These are phyloP conservation scores for Vidua chalybeata DNA, from an alignment of 2,113 vertebrate species.

Conservation along the genomic window DNA sequence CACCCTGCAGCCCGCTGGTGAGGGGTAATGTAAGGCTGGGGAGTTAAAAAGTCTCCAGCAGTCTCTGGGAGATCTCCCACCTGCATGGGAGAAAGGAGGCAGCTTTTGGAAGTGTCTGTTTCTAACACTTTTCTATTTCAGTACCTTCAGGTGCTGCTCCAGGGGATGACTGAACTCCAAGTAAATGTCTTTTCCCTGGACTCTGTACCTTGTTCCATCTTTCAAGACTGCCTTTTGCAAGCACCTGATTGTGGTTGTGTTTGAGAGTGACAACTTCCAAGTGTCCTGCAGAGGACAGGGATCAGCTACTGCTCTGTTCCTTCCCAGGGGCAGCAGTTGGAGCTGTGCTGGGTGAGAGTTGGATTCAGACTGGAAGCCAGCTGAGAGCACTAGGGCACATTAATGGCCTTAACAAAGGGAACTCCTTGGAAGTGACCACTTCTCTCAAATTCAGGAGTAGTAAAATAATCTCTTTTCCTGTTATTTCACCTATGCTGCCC, in stretches of 20 bases:
- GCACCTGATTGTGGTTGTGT: not conserved
- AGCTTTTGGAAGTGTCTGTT: not conserved
- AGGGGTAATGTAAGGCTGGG: not conserved
- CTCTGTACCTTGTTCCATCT: not conserved
- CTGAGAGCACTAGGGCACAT: not conserved
- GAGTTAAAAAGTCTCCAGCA: not conserved
- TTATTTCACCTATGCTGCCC: not conserved
- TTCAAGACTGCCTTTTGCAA: not conserved
- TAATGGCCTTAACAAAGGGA: not conserved
- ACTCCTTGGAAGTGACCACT: not conserved
- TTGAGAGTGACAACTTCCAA: not conserved
- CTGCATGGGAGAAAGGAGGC: not conserved
- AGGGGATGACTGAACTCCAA: not conserved
- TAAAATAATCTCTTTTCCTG: conserved; percentile 18
- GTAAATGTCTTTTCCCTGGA: not conserved
- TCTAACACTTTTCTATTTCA: not conserved
- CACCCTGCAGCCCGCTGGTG: not conserved
- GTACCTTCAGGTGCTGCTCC: not conserved
- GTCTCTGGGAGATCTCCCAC: not conserved
- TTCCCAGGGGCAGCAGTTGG: not conserved
- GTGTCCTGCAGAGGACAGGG: not conserved
- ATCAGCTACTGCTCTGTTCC: not conserved
- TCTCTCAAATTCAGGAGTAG: not conserved
- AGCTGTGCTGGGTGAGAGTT: not conserved
- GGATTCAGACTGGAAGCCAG: not conserved